Evolutionary conservation across 2,797 vertebrate species (phyloP).

Genomic region (Anguilla marmorata): DNA sequence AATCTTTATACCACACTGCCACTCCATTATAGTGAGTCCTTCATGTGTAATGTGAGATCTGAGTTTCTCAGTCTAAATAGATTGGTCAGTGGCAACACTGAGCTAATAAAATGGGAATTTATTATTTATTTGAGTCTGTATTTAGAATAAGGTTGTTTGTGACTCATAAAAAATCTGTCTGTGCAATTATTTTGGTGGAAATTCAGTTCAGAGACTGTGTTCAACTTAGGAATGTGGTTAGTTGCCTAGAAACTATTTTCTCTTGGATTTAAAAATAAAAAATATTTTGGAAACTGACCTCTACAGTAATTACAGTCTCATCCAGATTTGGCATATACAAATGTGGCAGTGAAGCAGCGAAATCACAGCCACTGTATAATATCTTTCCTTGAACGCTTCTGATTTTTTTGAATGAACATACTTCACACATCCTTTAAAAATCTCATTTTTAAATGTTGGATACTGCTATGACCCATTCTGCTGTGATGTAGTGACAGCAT

Average conservation of each 20-base stretch:
- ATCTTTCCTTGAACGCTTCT: neutral
- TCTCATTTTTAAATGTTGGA: neutral
- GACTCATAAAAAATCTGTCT: neutral
- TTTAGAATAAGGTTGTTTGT: neutral
- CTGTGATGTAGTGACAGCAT: neutral
- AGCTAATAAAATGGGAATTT: slow-evolving; percentile 1
- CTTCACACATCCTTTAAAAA: neutral
- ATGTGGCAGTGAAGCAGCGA: neutral
- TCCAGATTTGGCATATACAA: neutral
- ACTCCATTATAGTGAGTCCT: too few species aligned
- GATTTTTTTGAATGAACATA: neutral
- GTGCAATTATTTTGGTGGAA: neutral
- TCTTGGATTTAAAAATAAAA: neutral
- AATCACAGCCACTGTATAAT: neutral
- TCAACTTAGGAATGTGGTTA: neutral
- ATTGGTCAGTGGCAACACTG: neutral
- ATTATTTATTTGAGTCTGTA: neutral
- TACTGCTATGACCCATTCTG: neutral
- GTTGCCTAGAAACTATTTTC: neutral
- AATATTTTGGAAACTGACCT: neutral
- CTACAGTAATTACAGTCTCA: neutral
- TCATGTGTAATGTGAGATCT: too few species aligned
- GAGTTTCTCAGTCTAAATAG: neutral
- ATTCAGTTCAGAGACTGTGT: neutral
- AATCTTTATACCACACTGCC: too few species aligned